Evolutionary conservation across 2,113 vertebrate species (phyloP), one percentile per base, ranked within the genome.

Genomic region (Numida meleagris): DNA sequence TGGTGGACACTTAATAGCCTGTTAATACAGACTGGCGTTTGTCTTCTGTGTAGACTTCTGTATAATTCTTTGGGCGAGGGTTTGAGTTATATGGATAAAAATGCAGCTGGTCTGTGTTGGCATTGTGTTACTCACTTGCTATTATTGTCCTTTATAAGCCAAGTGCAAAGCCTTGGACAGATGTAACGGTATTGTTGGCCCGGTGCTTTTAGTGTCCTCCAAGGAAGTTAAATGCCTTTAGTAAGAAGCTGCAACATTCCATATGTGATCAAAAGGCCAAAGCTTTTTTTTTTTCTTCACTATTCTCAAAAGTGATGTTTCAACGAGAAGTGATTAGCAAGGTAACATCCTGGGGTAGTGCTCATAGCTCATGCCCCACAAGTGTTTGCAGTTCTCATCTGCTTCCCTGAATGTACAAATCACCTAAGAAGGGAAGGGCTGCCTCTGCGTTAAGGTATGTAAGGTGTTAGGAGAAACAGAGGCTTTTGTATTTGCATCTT

Each of bases 341-440:
- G n/a, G 63, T 27, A 36, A n/a, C 50, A 9, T 51, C 13, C 23
- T 29, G 0, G 0, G 29, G 25, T 3, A 1, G 1, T 36, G 51
- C 51, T 53, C 10, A 25, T 65, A 4, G 14, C 27, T 38, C 38
- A 33, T 33, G 34, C 5, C 43, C 25, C 38, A 24, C 58, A 33
- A 55, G 9, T 59, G 65, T 74, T 43, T 33, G 68, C 59, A 29
- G 29, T 94, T 65, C 48, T 86, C 51, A 14, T 21, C 21, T 19
- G 2, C 58, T 72, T 78, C 34, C 51, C 58, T 68, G 34, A n/a
- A 38, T 4, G 20, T 27, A 51, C 18, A 27, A 63, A 40, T 18
- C 11, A 10, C 14, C 10, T 48, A 57, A 53, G 51, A 1, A 83
- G 50, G 51, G 34, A 42, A 68, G 74, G 40, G 45, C 46, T 90